phyloP scores from a whole-genome alignment of 2,113 vertebrate genomes.

The Ploceus nigricollis region DNA sequence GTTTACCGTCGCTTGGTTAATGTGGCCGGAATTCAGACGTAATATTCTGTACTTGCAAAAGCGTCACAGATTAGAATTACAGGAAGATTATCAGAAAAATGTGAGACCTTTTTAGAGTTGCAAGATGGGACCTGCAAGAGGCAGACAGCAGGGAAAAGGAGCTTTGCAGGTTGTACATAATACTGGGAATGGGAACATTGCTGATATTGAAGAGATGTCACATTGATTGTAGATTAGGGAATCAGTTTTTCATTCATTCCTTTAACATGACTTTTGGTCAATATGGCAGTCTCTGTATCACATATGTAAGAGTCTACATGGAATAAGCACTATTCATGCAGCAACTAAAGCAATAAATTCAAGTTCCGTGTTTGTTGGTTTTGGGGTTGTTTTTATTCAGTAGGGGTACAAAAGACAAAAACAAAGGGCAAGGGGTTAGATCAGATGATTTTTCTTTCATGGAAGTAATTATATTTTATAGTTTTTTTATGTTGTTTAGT shows the following conservation, averaged over 20 bases:
- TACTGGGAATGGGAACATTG: background rate
- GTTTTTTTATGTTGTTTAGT: background rate
- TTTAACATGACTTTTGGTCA: background rate
- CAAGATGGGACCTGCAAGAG: background rate
- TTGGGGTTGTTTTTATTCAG: background rate
- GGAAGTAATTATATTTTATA: background rate
- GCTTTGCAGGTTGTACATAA: background rate
- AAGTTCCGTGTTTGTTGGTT: background rate
- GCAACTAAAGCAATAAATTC: background rate
- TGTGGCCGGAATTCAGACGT: background rate
- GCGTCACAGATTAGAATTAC: background rate
- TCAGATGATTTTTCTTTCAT: background rate
- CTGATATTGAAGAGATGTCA: background rate
- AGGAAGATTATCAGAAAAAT: background rate
- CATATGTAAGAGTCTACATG: accelerated
- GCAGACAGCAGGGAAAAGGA: background rate
- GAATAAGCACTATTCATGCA: background rate
- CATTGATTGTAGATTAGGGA: background rate
- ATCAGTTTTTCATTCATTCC: background rate
- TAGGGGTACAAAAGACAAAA: background rate
- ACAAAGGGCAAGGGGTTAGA: background rate
- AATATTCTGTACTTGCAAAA: background rate
- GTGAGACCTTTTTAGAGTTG: background rate
- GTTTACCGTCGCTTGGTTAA: background rate
- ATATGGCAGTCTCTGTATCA: background rate